These are phyloP conservation scores for Rhagonycha fulva DNA, from an alignment of 2,888 invertebrate genomes.

Conservation along the genomic window DNA sequence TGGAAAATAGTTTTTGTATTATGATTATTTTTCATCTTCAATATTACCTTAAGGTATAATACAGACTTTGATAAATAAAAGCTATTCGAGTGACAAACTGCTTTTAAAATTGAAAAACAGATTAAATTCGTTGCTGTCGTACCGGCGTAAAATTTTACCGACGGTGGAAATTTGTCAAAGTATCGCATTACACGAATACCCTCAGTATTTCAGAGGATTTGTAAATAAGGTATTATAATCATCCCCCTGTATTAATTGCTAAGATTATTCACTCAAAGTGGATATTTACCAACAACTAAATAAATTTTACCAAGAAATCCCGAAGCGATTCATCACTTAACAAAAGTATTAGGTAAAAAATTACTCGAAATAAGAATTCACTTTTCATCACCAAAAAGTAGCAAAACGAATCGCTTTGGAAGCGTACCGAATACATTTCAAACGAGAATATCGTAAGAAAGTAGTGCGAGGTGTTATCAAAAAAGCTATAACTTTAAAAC, in stretches of 20 bases:
- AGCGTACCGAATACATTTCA: constrained; percentile 20
- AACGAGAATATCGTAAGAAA: constrained; percentile 23
- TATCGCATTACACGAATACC: constrained; percentile 5
- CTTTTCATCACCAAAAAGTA: constrained; percentile 13
- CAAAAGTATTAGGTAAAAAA: not conserved
- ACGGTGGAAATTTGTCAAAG: constrained; percentile 14
- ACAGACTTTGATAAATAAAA: constrained; percentile 35
- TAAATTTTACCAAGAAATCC: not conserved
- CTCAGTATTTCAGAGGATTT: not conserved
- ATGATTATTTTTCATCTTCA: constrained; percentile 4
- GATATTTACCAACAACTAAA: not conserved
- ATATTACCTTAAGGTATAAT: constrained; percentile 12
- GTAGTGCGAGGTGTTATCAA: constrained; percentile 32
- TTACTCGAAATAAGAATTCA: constrained; percentile 3
- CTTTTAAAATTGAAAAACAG: constrained; percentile 37
- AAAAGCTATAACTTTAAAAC: constrained; percentile 41
- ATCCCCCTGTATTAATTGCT: not conserved
- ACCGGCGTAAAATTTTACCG: constrained; percentile 14
- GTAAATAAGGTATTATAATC: constrained; percentile 1
- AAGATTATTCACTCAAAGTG: not conserved
- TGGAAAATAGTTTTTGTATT: not conserved
- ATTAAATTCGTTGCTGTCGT: constrained; percentile 34
- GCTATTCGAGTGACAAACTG: constrained; percentile 37
- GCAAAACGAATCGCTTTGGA: constrained; percentile 15
- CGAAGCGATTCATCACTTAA: not conserved